These are phyloP conservation scores for Gobius niger DNA, from an alignment of 2,113 vertebrate genomes.

Conservation along the genomic window DNA sequence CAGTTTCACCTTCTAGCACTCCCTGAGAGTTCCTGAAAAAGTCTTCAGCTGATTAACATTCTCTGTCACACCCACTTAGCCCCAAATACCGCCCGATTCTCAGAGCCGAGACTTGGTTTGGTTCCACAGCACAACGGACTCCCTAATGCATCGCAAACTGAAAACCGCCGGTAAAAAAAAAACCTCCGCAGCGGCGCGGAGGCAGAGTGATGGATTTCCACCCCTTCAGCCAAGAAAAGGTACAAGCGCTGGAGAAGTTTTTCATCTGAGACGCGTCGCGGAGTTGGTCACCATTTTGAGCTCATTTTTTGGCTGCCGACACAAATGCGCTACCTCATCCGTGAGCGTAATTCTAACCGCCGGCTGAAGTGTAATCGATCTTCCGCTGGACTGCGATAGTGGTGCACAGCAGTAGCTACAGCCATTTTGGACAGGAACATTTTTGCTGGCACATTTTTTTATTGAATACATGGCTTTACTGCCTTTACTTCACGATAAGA, in stretches of 20 bases:
- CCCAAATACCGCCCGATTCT: constrained; percentile 50
- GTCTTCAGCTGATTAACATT: constrained; percentile 54
- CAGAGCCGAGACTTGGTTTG: constrained; percentile 17
- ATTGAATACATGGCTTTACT: background rate
- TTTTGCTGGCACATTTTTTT: background rate
- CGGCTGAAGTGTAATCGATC: background rate
- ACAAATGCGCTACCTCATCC: background rate
- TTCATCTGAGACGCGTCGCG: background rate
- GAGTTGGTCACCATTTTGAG: constrained; percentile 21
- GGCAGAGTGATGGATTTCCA: constrained; percentile 25
- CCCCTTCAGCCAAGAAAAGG: constrained; percentile 13
- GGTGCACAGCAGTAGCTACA: background rate
- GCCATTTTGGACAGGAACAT: background rate
- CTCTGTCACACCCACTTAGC: constrained; percentile 53
- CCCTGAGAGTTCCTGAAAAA: constrained; percentile 30
- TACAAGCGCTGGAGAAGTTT: constrained; percentile 14
- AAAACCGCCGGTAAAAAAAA: constrained; percentile 33
- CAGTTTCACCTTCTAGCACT: constrained; percentile 9
- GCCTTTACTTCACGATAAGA: background rate
- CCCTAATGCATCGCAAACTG: constrained; percentile 30
- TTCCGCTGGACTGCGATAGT: background rate
- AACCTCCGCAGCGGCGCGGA: constrained; percentile 18
- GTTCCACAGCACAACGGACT: constrained; percentile 12
- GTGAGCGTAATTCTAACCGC: background rate
- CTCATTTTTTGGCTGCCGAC: constrained; percentile 4